Conservation (phyloP, 2,888 invertebrate species). For the Tinea pellionella region DNA sequence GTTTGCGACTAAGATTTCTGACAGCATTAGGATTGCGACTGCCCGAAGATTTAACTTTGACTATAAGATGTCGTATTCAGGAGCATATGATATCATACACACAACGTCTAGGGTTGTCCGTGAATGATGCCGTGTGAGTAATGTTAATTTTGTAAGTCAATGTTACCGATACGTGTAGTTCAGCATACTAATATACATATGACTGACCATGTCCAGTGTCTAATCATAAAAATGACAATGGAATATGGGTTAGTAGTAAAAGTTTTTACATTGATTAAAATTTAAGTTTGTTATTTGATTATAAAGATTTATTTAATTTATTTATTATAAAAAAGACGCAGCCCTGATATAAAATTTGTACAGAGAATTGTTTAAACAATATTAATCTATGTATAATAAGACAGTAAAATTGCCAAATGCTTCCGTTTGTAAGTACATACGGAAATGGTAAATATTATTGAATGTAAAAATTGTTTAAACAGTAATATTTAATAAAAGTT, state of each 20-base stretch:
- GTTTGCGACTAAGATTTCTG: constrained; percentile 66
- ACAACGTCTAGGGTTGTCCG: constrained; percentile 30
- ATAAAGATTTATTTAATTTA: background rate
- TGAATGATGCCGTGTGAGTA: constrained; percentile 40
- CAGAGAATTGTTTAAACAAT: background rate
- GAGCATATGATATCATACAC: constrained; percentile 62
- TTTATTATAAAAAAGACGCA: background rate
- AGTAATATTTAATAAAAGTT: too few relatives aligned
- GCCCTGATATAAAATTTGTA: background rate
- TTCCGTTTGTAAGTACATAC: background rate
- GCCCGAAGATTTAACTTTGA: constrained; percentile 58
- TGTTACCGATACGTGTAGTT: constrained; percentile 23
- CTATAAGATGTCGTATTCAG: constrained; percentile 66
- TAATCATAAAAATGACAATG: background rate
- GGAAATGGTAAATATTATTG: background rate
- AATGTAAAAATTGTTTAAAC: too few relatives aligned
- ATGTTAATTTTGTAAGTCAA: constrained; percentile 43
- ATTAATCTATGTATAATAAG: background rate
- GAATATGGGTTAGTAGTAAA: background rate
- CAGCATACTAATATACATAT: constrained; percentile 20
- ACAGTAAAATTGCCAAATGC: background rate
- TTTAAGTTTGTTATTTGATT: background rate
- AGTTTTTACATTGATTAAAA: too few relatives aligned
- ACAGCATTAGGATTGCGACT: constrained; percentile 61
- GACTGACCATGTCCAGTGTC: constrained; percentile 15